These are phyloP conservation scores for Thymelicus sylvestris DNA, from an alignment of 2,888 invertebrate species.

Conservation along the genomic window DNA sequence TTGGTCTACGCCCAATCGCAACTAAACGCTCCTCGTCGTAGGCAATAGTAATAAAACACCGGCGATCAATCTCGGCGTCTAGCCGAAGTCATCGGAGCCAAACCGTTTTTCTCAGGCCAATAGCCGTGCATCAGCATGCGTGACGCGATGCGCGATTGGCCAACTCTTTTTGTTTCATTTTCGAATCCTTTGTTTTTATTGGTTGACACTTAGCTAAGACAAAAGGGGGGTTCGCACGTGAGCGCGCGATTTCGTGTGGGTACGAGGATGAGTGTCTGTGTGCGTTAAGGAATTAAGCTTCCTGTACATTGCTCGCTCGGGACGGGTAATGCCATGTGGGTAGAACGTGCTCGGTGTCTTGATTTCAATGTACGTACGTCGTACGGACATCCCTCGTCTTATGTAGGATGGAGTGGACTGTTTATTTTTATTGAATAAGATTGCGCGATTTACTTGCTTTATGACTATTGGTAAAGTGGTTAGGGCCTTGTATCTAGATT, in stretches of 20 bases:
- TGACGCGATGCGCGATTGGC: slow-evolving; percentile 80
- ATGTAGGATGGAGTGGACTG: slow-evolving; percentile 64
- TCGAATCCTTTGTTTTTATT: slow-evolving; percentile 85
- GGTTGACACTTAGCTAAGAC: slow-evolving; percentile 85
- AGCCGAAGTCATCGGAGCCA: slow-evolving; percentile 79
- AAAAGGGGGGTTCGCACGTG: slow-evolving; percentile 79
- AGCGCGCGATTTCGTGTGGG: slow-evolving; percentile 62
- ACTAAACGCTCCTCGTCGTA: slow-evolving; percentile 30
- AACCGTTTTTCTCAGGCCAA: slow-evolving; percentile 84
- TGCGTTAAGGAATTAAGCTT: slow-evolving; percentile 78
- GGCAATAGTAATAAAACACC: slow-evolving; percentile 52
- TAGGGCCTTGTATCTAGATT: background rate
- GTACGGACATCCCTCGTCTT: slow-evolving; percentile 66
- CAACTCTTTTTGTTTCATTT: slow-evolving; percentile 83
- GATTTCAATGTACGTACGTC: slow-evolving; percentile 77
- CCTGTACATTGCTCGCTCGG: slow-evolving; percentile 64
- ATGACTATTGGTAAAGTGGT: no score
- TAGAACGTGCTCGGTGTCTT: slow-evolving; percentile 71
- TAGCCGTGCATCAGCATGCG: slow-evolving; percentile 82
- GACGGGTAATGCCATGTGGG: slow-evolving; percentile 58
- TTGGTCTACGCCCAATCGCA: slow-evolving; percentile 30
- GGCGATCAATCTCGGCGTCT: slow-evolving; percentile 78
- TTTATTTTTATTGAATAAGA: slow-evolving; percentile 61
- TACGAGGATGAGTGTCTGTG: slow-evolving; percentile 56
- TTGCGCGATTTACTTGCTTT: slow-evolving; percentile 19